phyloP scores from a whole-genome alignment of 2,797 vertebrate genomes.

The Enoplosus armatus region DNA sequence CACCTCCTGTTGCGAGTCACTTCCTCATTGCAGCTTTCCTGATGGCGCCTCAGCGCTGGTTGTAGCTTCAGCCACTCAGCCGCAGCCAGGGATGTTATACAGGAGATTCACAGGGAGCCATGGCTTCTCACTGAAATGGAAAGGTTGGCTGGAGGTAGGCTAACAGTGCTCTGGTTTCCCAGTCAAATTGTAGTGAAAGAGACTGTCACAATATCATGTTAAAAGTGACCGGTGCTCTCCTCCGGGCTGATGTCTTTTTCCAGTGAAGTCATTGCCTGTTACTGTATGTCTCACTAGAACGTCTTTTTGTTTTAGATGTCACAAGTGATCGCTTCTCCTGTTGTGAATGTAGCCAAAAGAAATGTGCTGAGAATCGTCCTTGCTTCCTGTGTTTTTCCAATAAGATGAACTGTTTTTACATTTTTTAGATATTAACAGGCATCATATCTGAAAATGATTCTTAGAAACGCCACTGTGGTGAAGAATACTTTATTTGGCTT shows the following conservation, averaged over 20 bases:
- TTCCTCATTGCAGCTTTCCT: slow-evolving; percentile 74
- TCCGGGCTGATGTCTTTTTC: slow-evolving; percentile 51
- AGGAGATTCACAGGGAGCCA: slow-evolving; percentile 87
- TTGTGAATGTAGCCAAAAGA: slow-evolving; percentile 34
- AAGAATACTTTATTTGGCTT: background rate
- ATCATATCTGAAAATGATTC: background rate
- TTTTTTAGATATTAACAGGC: no score
- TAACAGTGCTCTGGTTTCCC: slow-evolving; percentile 32
- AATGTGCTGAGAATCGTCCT: background rate
- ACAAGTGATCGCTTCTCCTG: slow-evolving; percentile 44
- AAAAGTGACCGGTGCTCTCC: slow-evolving; percentile 32
- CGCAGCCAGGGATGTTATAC: slow-evolving; percentile 87
- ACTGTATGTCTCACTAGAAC: slow-evolving; percentile 13
- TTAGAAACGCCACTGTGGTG: background rate
- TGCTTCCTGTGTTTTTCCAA: background rate
- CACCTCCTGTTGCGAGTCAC: slow-evolving; percentile 69
- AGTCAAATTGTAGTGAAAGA: slow-evolving; percentile 30
- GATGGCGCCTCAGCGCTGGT: slow-evolving; percentile 52
- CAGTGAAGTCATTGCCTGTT: slow-evolving; percentile 49
- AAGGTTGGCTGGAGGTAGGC: slow-evolving; percentile 90
- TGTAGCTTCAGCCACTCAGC: slow-evolving; percentile 53
- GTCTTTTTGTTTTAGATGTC: slow-evolving; percentile 54
- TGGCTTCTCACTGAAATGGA: slow-evolving; percentile 87
- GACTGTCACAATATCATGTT: slow-evolving; percentile 58
- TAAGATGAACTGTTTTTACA: background rate